Base-by-base conservation (phyloP, 2,797 vertebrate genomes). In the Tauraco hartlaubi region DNA sequence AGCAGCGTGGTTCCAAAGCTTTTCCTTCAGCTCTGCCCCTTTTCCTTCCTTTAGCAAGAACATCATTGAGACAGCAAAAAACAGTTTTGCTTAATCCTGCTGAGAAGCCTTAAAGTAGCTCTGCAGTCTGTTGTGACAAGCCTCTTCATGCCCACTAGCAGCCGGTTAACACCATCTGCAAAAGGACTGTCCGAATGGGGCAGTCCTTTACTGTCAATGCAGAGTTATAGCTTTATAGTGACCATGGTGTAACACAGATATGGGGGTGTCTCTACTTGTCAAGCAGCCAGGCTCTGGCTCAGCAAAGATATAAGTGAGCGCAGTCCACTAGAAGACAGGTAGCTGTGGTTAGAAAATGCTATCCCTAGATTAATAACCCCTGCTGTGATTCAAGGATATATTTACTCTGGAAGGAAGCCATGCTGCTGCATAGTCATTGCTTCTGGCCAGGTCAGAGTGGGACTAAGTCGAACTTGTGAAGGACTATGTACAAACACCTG, bases 311-410 rank as follows among this genome's bases (percentile, higher is more conserved):
- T 3, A 61, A 78, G 23, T 58, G 35, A 91, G 52, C 44, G 52
- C 9, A 35, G 43, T 69, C 54, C 44, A 25, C 29, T 29, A 19
- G 35, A 73, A 69, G 67, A 77, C 22, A 41, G 41, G 37, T 55
- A 73, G 46, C 31, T 77, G 28, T 79, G 55, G 35, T 58, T 88
- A 62, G 63, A 91, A 92, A 79, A 69, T 44, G 29, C n/a, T 73
- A 17, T 39, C 46, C n/a, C 77, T 69, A 37, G n/a, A 73, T 78
- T 91, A 51, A 66, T 51, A 81, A 86, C 5, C 29, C 39, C 46
- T 78, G 15, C 63, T 91, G 46, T 54, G 35, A 25, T 55, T 46
- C 69, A 84, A 48, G n/a, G 26, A 66, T 72, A 11, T 83, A 44
- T 83, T 88, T 88, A 43, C 29, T 64, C 20, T 64, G 69, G 56